Base-by-base conservation (phyloP, 2,797 vertebrate genomes). In the Hypotaenidia philippensis region DNA sequence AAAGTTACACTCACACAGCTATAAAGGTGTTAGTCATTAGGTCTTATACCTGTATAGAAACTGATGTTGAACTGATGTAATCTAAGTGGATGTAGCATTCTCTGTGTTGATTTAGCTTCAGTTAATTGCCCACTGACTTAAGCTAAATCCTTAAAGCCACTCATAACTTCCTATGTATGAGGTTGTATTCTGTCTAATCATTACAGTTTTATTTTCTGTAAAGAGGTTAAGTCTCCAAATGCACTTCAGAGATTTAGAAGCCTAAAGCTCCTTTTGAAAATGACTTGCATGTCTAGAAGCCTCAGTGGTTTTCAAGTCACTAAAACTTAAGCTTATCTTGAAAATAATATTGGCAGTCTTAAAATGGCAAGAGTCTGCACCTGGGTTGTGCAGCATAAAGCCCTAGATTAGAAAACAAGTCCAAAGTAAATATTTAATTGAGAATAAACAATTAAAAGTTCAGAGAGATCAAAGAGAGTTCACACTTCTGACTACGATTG, bases 391-490 rank as follows among this genome's bases (percentile, higher is more conserved):
- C 9, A 3, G 75, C 34, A 27, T 47, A 80, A 90, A 96, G 56
- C 45, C 44, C 64, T 75, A 78, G 82, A 92, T 83, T 90, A 93
- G 71, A 89, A 94, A 93, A 89, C 38, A 83, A 84, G 56, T 83
- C 90, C 78, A 89, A 93, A 89, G 71, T 83, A 96, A 92, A 95
- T 96, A 96, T 95, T 95, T 95, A 92, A 71, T 75, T 80, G 56
- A 83, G 23, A 64, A 90, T 77, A 90, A 85, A 84, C 71, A 97
- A 91, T 84, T 83, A 95, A 84, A 64, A 64, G 60, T 66, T 84
- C 71, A 74, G 29, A 41, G 14, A 83, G 76, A 91, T 93, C 87
- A 94, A 92, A 95, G 61, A 71, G 15, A 77, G 64, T 53, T 93
- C 34, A 68, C 32, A 44, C 64, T 83, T 90, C 56, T 87, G 56